Evolutionary conservation across 1,140 invertebrate species (phyloP).

Genomic region (Lethocerus indicus): DNA sequence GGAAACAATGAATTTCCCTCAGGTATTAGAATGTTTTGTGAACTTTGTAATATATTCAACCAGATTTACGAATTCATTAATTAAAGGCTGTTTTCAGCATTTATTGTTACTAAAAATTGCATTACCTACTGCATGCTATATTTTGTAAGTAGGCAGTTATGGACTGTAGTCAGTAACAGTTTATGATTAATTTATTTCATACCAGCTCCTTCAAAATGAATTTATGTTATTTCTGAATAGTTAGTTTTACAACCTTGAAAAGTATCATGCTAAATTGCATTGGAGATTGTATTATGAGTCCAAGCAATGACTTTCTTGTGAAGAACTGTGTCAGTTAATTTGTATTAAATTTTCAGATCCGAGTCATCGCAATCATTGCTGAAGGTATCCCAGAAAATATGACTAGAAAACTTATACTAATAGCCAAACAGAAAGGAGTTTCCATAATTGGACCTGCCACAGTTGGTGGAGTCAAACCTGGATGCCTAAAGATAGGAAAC

Average conservation of each 20-base stretch:
- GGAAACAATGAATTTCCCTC: constrained; percentile 81
- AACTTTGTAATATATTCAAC: neutral
- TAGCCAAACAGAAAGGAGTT: constrained; percentile 65
- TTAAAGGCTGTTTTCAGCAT: neutral
- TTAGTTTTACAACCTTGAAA: too few species aligned
- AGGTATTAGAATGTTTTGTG: too few species aligned
- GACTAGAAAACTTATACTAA: constrained; percentile 84
- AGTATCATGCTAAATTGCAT: too few species aligned
- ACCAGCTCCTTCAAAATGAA: too few species aligned
- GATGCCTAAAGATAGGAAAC: constrained; percentile 99
- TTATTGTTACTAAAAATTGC: too few species aligned
- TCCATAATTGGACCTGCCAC: constrained; percentile 93
- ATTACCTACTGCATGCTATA: too few species aligned
- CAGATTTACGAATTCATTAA: neutral
- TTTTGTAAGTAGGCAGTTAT: too few species aligned
- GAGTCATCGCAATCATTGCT: constrained; percentile 96
- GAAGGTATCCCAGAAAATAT: constrained; percentile 98
- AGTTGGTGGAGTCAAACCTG: constrained; percentile 94
- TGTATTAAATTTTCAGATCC: constrained; percentile 37
- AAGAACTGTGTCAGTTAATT: neutral
- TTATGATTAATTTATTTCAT: too few species aligned
- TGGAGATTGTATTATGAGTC: too few species aligned
- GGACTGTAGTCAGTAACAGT: neutral
- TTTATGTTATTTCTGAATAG: too few species aligned
- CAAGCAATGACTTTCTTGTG: too few species aligned